A percentile compares a stretch with the other conserved stretches of the same genome.
Conservation (phyloP, 2,113 vertebrate genomes). For the Cinclus cinclus region DNA sequence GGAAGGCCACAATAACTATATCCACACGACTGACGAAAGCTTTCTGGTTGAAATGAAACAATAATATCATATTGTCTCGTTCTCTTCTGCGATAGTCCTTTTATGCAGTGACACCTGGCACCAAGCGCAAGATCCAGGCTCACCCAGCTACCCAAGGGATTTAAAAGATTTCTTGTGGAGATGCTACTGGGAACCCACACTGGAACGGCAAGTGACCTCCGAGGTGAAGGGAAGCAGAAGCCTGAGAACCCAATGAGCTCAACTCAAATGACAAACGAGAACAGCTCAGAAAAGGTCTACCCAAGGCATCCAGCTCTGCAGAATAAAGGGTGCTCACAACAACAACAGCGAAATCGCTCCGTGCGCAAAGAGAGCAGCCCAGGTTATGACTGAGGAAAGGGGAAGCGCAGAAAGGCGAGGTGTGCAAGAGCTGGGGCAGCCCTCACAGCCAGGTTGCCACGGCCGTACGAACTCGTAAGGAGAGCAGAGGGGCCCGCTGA, state of each 20-base stretch:
- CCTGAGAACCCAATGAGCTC: neutral
- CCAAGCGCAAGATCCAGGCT: neutral
- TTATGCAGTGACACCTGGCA: accelerated
- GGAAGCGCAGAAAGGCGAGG: neutral
- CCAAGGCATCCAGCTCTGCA: neutral
- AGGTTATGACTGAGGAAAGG: accelerated
- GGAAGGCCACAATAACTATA: neutral
- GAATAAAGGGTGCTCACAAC: neutral
- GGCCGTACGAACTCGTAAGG: accelerated
- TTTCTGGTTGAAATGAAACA: neutral
- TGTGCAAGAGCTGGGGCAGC: neutral
- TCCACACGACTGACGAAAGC: accelerated
- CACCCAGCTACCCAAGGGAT: neutral
- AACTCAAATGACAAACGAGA: accelerated
- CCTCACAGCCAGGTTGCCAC: too few species aligned
- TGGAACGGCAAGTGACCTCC: neutral
- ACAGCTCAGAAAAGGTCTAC: neutral
- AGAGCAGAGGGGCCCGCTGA: neutral
- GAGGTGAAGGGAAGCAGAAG: neutral
- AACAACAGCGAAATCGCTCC: neutral
- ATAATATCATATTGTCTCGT: accelerated
- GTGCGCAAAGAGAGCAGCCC: neutral
- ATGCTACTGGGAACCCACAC: neutral
- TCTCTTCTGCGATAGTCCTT: accelerated
- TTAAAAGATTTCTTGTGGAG: neutral